Evolutionary conservation across 2,113 vertebrate species (phyloP).

Genomic region (Phalacrocorax brasilianus): DNA sequence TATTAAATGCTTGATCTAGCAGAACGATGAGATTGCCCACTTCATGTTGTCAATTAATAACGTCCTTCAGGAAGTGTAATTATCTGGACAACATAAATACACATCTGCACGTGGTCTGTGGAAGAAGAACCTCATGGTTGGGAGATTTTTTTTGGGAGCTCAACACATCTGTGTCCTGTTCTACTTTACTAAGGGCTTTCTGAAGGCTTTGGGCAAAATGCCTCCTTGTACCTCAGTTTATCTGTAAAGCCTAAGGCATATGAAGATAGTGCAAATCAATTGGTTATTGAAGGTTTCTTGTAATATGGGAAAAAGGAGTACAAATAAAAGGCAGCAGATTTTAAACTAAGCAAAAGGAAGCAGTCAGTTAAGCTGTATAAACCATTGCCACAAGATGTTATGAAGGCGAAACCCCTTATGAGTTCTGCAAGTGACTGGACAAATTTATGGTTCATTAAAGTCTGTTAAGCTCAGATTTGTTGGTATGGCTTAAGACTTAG

Average conservation of each 20-base stretch:
- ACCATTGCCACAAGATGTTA: background rate
- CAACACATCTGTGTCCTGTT: background rate
- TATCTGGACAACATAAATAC: background rate
- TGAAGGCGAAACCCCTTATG: background rate
- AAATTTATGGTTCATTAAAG: background rate
- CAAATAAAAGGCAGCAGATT: background rate
- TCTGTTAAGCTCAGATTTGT: background rate
- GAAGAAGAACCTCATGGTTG: background rate
- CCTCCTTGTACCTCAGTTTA: background rate
- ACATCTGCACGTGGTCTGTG: background rate
- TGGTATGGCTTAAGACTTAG: background rate
- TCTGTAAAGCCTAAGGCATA: background rate
- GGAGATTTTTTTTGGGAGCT: background rate
- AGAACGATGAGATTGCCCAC: background rate
- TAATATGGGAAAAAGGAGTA: background rate
- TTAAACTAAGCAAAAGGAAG: background rate
- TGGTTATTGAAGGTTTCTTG: background rate
- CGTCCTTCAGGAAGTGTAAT: background rate
- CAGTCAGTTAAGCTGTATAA: background rate
- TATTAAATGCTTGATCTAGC: background rate
- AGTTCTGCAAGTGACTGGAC: background rate
- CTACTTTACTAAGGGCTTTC: background rate
- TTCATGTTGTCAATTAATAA: background rate
- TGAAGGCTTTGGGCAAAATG: background rate
- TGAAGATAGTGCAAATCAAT: background rate